phyloP scores from a whole-genome alignment of 2,113 vertebrate species.

The Sebastes schlegelii region DNA sequence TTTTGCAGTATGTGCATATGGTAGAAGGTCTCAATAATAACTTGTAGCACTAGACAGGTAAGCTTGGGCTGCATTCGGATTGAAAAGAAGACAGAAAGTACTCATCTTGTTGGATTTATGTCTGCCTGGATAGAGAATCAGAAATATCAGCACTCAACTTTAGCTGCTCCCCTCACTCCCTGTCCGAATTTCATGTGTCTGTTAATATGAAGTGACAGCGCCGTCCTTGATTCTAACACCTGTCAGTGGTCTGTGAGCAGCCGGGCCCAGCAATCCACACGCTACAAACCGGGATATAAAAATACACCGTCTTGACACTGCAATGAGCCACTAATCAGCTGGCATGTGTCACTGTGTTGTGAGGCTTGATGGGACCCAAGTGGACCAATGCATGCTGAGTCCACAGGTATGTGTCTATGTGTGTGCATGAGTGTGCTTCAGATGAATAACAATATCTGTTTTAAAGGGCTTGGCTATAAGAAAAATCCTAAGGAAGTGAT shows the following conservation, averaged over 20 bases:
- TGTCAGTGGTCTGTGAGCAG: conserved; percentile 80
- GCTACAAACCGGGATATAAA: conserved; percentile 63
- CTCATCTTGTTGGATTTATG: conserved; percentile 78
- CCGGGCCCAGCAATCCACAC: conserved; percentile 56
- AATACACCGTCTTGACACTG: conserved; percentile 71
- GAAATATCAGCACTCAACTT: conserved; percentile 75
- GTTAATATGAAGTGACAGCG: conserved; percentile 82
- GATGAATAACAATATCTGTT: neutral
- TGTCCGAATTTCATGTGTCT: conserved; percentile 77
- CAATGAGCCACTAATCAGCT: conserved; percentile 77
- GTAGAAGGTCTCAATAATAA: conserved; percentile 83
- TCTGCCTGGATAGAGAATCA: conserved; percentile 74
- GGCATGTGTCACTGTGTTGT: conserved; percentile 64
- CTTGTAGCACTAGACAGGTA: conserved; percentile 53
- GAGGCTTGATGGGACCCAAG: conserved; percentile 38
- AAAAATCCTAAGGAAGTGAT: neutral
- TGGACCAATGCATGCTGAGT: conserved; percentile 46
- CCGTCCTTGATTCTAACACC: conserved; percentile 80
- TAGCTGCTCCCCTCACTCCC: conserved; percentile 59
- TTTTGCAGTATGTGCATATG: conserved; percentile 7
- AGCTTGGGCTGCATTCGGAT: conserved; percentile 61
- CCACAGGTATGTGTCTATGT: conserved; percentile 29
- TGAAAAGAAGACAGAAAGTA: conserved; percentile 82
- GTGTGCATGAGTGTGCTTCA: neutral
- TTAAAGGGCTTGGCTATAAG: conserved; percentile 14